Percentiles rank a stretch among this genome's conserved stretches.
Conservation (phyloP, 2,113 vertebrate genomes). For the Daboia siamensis region DNA sequence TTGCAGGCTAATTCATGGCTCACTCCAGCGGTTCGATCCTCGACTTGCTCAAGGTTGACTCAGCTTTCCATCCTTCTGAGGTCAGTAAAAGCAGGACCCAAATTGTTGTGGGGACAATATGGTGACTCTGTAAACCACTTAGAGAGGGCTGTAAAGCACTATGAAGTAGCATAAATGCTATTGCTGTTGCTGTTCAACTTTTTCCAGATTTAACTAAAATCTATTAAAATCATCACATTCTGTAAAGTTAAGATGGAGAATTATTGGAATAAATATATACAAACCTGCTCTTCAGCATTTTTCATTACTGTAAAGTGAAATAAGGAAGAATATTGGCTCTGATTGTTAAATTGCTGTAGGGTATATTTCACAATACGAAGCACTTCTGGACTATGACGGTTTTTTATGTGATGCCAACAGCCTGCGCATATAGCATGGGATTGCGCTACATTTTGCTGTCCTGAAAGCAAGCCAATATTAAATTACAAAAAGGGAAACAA, state of each 20-base stretch:
- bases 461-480: slow-evolving; percentile 55
- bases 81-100: too few relatives aligned
- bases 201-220: background rate
- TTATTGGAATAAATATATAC: slow-evolving; percentile 34
- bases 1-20: too few relatives aligned
- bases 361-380: slow-evolving; percentile 63
- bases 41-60: background rate
- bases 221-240: background rate
- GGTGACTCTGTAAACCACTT: background rate
- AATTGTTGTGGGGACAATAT: background rate
- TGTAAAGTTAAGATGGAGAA: slow-evolving; percentile 15
- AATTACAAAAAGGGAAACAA: background rate
- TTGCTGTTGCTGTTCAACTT: background rate
- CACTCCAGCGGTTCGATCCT: too few relatives aligned
- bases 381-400: slow-evolving; percentile 59
- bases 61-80: background rate
- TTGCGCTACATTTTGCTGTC: background rate
- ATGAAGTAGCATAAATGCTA: background rate
- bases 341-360: slow-evolving; percentile 73
- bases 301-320: slow-evolving; percentile 67
- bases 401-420: slow-evolving; percentile 66
- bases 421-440: slow-evolving; percentile 67
- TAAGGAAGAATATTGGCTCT: slow-evolving; percentile 58
- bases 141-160: too few relatives aligned
- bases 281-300: slow-evolving; percentile 79